Evolutionary conservation across 2,113 vertebrate genomes (phyloP).

Genomic region (Mystacornis crossleyi): DNA sequence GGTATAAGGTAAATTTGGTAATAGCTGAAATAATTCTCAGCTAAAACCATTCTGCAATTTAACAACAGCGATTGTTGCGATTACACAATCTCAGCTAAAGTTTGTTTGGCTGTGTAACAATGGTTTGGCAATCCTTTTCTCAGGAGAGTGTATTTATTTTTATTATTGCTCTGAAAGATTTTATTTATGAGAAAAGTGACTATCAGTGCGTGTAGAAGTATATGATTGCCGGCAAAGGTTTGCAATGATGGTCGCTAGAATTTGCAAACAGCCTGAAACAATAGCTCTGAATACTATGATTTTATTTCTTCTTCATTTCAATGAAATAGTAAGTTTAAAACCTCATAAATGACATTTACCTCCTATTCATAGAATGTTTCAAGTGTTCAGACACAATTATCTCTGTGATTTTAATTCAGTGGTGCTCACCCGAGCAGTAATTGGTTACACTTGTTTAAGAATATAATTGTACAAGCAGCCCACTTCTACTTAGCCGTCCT

Average conservation of each 20-base stretch:
- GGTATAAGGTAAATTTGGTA: not conserved
- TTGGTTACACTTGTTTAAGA: not conserved
- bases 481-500: not conserved
- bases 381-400: not conserved
- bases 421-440: not conserved
- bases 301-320: not conserved
- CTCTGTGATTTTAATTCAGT: not conserved
- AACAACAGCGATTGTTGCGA: not conserved
- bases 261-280: not conserved
- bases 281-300: not conserved
- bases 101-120: conserved; percentile 4
- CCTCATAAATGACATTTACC: not conserved
- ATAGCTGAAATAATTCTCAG: not conserved
- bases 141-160: not conserved
- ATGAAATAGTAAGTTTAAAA: not conserved
- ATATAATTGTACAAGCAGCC: not conserved
- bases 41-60: not conserved
- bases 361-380: not conserved
- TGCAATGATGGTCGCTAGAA: not conserved
- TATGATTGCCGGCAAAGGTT: not conserved
- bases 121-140: not conserved
- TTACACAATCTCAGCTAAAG: not conserved
- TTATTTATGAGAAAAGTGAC: not conserved
- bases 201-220: not conserved
- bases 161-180: not conserved